A percentile compares a stretch with the other conserved stretches of the same genome.
phyloP scores from a whole-genome alignment of 1,140 invertebrate species.

The Leptinotarsa defecta region DNA sequence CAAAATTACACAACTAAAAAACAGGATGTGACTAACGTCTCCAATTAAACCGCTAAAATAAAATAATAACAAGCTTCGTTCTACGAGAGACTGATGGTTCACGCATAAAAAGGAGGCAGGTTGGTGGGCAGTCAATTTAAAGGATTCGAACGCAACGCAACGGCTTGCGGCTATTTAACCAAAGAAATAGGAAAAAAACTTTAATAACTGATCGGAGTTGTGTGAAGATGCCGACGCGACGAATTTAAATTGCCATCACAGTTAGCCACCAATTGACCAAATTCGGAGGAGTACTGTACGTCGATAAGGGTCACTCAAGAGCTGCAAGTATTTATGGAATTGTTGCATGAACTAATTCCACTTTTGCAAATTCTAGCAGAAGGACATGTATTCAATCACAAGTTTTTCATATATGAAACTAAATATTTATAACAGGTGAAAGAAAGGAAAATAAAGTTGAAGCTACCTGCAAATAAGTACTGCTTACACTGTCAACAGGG shows the following conservation, averaged over 20 bases:
- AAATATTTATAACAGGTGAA: no score
- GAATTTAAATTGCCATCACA: background rate
- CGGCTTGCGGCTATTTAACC: background rate
- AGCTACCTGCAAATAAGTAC: no score
- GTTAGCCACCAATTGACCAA: conserved; percentile 1
- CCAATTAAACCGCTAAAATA: conserved; percentile 33
- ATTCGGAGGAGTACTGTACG: background rate
- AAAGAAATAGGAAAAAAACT: background rate
- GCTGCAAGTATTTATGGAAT: no score
- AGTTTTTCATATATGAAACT: no score
- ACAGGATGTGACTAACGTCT: conserved; percentile 35
- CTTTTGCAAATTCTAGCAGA: no score
- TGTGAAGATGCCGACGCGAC: background rate
- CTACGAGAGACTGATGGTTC: background rate
- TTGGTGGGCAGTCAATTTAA: background rate
- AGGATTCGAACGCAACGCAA: background rate
- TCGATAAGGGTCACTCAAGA: no score
- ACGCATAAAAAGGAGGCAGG: background rate
- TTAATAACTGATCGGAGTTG: background rate
- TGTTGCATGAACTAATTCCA: no score
- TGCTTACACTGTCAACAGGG: no score
- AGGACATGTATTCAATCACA: no score
- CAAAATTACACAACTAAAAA: conserved; percentile 15
- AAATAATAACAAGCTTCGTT: conserved; percentile 20
- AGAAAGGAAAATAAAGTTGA: no score